These are phyloP conservation scores for Echinarachnius parma DNA, from an alignment of 53 echinoderm and acorn worm species.

Conservation along the genomic window DNA sequence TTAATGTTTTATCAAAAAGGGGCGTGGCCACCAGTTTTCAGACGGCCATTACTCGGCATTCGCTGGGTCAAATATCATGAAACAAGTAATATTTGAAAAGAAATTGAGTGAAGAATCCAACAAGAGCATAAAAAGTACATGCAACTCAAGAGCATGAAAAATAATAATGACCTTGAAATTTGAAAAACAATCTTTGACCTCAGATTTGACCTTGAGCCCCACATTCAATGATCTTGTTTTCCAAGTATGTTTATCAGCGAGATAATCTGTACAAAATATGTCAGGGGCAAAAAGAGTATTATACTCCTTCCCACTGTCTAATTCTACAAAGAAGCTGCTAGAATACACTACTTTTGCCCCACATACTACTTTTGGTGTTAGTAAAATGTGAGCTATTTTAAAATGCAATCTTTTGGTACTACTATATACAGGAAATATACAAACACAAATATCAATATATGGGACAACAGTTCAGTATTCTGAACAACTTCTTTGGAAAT, in stretches of 20 bases:
- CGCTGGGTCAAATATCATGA: slow-evolving; percentile 18
- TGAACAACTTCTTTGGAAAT: slow-evolving; percentile 4
- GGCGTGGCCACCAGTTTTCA: slow-evolving; percentile 18
- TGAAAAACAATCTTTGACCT: slow-evolving; percentile 12
- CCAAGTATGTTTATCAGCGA: slow-evolving; percentile 3
- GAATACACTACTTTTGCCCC: slow-evolving; percentile 4
- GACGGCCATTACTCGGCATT: neutral
- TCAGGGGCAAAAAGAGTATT: slow-evolving; percentile 4
- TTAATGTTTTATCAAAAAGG: slow-evolving; percentile 18
- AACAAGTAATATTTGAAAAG: slow-evolving; percentile 5
- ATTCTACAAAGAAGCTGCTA: slow-evolving; percentile 4
- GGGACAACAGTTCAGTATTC: slow-evolving; percentile 4
- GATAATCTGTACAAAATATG: slow-evolving; percentile 3
- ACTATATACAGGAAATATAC: slow-evolving; percentile 3
- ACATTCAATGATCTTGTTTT: slow-evolving; percentile 4
- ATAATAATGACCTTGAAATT: slow-evolving; percentile 3
- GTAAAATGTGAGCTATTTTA: slow-evolving; percentile 3
- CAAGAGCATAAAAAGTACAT: slow-evolving; percentile 12
- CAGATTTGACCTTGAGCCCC: slow-evolving; percentile 8
- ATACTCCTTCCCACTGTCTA: slow-evolving; percentile 4
- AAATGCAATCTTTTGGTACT: slow-evolving; percentile 4
- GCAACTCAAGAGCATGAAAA: slow-evolving; percentile 10
- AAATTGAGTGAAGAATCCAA: slow-evolving; percentile 14
- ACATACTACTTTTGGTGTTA: neutral
- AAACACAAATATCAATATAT: slow-evolving; percentile 3